Evolutionary conservation across 2,797 vertebrate genomes (phyloP), one percentile per base, ranked within the genome.

Genomic region (Sphenodon punctatus): DNA sequence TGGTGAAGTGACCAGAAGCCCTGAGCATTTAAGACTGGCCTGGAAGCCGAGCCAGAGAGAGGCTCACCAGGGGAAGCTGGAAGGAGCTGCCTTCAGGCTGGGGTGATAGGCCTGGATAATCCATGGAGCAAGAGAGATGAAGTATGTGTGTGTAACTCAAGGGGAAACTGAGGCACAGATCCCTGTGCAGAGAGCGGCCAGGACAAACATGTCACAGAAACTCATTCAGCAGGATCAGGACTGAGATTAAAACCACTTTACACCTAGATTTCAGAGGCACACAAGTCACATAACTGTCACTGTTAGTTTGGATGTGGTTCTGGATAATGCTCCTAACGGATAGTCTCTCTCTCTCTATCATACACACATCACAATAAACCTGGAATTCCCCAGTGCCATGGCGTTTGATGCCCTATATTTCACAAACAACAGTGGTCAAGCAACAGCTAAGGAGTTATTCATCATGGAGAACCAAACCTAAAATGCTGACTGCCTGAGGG

Each of bases 231-330:
- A 88, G 74, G 75, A 78, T 89, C 46, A 75, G 80, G 46, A 53
- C 2, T 49, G 63, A 68, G 76, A 55, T 67, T 88, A 70, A 64
- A 69, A 80, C 51, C 10, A 58, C 75, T 80, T 43, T 4, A 49
- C 20, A 45, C 4, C 1, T 45, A 82, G 69, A 84, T 83, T 91
- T 90, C 87, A 63, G 79, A 81, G 74, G 88, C 65, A 85, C 84
- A 87, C 43, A 78, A 77, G 74, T 67, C 72, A 14, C 12, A 46
- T 3, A 16, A 60, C 38, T 66, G 87, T 58, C 8, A 2, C 2
- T 1, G 3, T 55, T 39, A 42, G 74, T 43, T 80, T 67, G 25
- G n/a, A 27, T 19, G n/a, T 42, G n/a, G n/a, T n/a, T n/a, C n/a
- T 42, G 14, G 70, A 82, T 41, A 68, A 80, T 48, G 49, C 64